Evolutionary conservation across 1,140 invertebrate genomes (phyloP).

Genomic region (Procambarus clarkii): DNA sequence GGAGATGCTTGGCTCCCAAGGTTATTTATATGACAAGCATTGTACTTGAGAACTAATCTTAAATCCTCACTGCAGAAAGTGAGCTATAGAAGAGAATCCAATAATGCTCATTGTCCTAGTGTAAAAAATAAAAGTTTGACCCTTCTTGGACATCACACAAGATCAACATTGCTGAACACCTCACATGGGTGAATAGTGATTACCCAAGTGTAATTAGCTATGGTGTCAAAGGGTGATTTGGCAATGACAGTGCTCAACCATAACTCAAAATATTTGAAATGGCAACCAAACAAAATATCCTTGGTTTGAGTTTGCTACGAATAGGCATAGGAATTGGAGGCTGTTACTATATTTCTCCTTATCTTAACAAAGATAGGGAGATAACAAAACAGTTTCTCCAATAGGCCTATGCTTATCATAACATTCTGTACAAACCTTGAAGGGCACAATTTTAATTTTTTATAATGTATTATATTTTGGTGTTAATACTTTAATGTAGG

Average conservation of each 20-base stretch:
- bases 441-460: conserved; percentile 12
- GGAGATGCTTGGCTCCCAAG: neutral
- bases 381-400: neutral
- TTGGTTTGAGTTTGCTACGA: conserved; percentile 5
- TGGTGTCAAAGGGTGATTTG: neutral
- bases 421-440: conserved; percentile 4
- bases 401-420: neutral
- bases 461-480: conserved; percentile 10
- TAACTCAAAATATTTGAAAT: neutral
- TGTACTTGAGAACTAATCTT: conserved; percentile 8
- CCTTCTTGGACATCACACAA: conserved; percentile 1
- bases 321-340: neutral
- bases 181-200: neutral
- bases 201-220: no score
- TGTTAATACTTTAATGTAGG: conserved; percentile 1
- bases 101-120: neutral
- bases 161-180: conserved; percentile 1
- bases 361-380: neutral
- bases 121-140: neutral
- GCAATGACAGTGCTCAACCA: neutral
- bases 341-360: neutral
- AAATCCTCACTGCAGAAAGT: neutral
- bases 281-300: conserved; percentile 1
- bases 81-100: neutral
- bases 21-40: neutral